Base-by-base conservation (phyloP, 2,113 vertebrate genomes). In the Catharus fuscescens region DNA sequence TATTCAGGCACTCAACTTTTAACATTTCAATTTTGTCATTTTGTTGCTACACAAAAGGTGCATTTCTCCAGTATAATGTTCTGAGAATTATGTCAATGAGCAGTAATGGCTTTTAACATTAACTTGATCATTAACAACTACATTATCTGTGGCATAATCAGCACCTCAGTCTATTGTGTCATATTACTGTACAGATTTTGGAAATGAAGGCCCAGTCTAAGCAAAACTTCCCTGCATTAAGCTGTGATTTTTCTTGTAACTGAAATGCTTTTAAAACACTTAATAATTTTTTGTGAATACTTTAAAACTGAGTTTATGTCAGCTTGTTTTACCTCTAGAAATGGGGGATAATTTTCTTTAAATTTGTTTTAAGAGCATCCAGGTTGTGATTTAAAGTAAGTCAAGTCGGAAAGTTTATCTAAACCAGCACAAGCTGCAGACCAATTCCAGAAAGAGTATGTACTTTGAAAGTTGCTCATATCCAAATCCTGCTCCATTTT, bases 21-120 rank as follows among this genome's bases (percentile, higher is more conserved):
- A 98, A 98, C 98, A 97, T 98, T 98, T 98, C 97, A 98, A 98
- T 98, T 97, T 97, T 98, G 97, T 98, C 98, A 98, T 98, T 98
- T 97, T 98, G 97, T 97, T 97, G 97, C 94, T 94, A 97, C 96
- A 98, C 98, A 98, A 98, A 98, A 98, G 98, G 98, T 98, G 97
- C 96, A 96, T 96, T 97, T 98, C 97, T 98, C 96, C 95, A 98
- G 96, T 96, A 96, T 97, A 98, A 98, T 97, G 97, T 97, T 97
- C 97, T 94, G 96, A 98, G 98, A 98, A 98, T 98, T 98, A 98
- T 98, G 97, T 98, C 97, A 97, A 97, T 97, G 97, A 98, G 85
- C 94, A 97, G 97, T 98, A 98, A 98, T 98, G 92, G 97, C 97
- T 98, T 98, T 98, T 98, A 98, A 97, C 97, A 98, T 98, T 98